Percentiles rank a stretch among this genome's conserved stretches.
Evolutionary conservation across 2,888 invertebrate species (phyloP).

Genomic region (Andrena camellia): DNA sequence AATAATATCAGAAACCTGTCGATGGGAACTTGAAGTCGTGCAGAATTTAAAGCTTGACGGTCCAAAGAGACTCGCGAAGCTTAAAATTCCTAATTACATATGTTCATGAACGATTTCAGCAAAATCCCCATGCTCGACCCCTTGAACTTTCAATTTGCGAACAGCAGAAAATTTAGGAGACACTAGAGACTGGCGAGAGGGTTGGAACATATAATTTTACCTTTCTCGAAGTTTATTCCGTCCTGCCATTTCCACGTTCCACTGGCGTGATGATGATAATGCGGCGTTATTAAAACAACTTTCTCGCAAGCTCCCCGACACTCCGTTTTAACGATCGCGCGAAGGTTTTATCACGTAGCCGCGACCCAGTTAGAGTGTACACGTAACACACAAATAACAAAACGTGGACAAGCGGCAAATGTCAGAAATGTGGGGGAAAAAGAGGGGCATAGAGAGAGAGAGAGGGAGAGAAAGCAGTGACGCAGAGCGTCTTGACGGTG

Average conservation of each 20-base stretch:
- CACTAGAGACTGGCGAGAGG: not conserved
- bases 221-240: not conserved
- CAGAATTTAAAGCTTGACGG: too few species aligned
- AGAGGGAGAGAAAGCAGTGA: constrained; percentile 10
- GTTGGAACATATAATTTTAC: not conserved
- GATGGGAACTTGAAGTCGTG: too few species aligned
- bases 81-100: too few species aligned
- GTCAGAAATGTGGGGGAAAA: constrained; percentile 24
- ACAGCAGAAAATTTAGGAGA: not conserved
- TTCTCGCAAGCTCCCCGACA: constrained; percentile 16
- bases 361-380: constrained; percentile 39
- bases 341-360: constrained; percentile 33
- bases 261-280: constrained; percentile 28
- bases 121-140: not conserved
- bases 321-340: constrained; percentile 41
- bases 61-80: too few species aligned
- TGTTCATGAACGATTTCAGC: too few species aligned
- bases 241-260: not conserved
- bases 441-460: too few species aligned
- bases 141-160: not conserved
- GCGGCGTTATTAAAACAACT: constrained; percentile 38
- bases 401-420: constrained; percentile 31
- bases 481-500: constrained; percentile 10
- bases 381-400: constrained; percentile 25
- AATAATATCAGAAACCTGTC: too few species aligned